Conservation (phyloP, 2,113 vertebrate genomes). For the Oryzias curvinotus region DNA sequence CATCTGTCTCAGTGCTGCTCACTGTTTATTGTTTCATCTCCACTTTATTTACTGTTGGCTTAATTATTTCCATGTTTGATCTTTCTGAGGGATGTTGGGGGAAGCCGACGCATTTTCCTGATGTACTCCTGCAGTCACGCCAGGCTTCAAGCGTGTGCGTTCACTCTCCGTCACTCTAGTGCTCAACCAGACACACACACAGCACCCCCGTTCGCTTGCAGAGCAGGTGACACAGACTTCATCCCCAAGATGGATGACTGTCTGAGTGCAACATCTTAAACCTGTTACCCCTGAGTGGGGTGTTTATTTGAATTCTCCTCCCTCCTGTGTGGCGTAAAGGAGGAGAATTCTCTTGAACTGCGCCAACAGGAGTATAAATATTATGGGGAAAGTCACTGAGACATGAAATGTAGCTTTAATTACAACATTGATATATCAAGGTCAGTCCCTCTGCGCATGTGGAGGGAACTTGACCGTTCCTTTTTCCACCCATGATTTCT, state of each 20-base stretch:
- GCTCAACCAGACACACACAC: constrained; percentile 20
- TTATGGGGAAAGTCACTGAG: constrained; percentile 72
- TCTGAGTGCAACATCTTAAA: constrained; percentile 77
- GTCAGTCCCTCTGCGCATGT: constrained; percentile 54
- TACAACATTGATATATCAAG: constrained; percentile 71
- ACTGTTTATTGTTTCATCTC: constrained; percentile 71
- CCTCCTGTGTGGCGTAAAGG: constrained; percentile 58
- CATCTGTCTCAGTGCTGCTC: constrained; percentile 64
- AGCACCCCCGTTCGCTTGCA: constrained; percentile 40
- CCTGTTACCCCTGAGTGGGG: constrained; percentile 72
- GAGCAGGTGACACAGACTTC: constrained; percentile 61
- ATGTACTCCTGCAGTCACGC: constrained; percentile 29
- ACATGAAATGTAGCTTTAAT: constrained; percentile 79
- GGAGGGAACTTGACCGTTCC: constrained; percentile 60
- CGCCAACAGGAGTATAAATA: constrained; percentile 67
- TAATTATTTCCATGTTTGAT: constrained; percentile 74
- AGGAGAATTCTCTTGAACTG: constrained; percentile 67
- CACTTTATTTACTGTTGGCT: constrained; percentile 67
- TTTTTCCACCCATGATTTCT: constrained; percentile 56
- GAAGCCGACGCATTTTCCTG: constrained; percentile 30
- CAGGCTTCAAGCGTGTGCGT: constrained; percentile 5
- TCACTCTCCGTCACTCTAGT: neutral
- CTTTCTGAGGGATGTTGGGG: constrained; percentile 36
- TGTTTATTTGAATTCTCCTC: constrained; percentile 78
- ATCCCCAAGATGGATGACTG: constrained; percentile 71